Conservation (phyloP, 1,140 invertebrate species). For the Tetragonula clypearis region DNA sequence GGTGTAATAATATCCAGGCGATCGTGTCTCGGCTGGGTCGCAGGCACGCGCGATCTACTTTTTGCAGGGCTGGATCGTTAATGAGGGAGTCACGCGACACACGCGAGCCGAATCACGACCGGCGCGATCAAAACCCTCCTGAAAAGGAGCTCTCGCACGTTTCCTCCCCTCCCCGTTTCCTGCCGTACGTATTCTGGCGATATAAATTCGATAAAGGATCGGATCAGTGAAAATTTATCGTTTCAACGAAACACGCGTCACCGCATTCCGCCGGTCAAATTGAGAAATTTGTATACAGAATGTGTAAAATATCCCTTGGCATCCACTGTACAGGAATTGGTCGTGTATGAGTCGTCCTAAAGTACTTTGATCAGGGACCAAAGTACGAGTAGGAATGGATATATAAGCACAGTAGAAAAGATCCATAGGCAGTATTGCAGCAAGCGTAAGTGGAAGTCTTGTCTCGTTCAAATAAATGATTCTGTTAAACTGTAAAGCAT, state of each 20-base stretch:
- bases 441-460: too few species aligned
- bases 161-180: not conserved
- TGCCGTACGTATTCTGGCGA: not conserved
- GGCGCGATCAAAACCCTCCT: constrained; percentile 17
- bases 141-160: not conserved
- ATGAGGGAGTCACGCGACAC: constrained; percentile 61
- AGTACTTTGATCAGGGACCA: too few species aligned
- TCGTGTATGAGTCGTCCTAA: too few species aligned
- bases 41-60: constrained; percentile 46
- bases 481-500: too few species aligned
- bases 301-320: too few species aligned
- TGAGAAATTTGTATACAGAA: not conserved
- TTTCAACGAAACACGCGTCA: not conserved
- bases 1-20: constrained; percentile 53
- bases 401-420: too few species aligned
- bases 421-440: too few species aligned
- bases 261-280: not conserved
- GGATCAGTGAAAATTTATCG: not conserved
- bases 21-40: constrained; percentile 35
- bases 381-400: too few species aligned
- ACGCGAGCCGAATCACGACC: constrained; percentile 54
- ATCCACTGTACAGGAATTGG: too few species aligned
- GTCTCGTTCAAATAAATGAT: too few species aligned
- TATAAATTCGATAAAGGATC: not conserved
- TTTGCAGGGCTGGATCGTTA: constrained; percentile 46